Evolutionary conservation across 2,113 vertebrate species (phyloP), one percentile per base, ranked within the genome.

Genomic region (Psophia crepitans): DNA sequence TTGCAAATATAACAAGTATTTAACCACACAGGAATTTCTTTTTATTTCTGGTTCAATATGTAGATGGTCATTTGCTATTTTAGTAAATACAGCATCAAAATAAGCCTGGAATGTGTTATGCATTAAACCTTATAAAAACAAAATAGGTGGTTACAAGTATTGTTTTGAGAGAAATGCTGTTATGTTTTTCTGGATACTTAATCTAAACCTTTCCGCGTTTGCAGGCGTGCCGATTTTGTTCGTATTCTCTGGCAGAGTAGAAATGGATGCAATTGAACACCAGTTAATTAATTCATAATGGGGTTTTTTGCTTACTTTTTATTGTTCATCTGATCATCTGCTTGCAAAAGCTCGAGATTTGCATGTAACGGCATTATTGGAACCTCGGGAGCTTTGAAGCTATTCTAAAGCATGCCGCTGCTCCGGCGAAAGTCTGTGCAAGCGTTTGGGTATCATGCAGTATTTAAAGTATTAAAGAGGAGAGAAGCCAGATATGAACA

Each of bases 221-320:
- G 78, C 84, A 92, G 74, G 28, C 41, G 0, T 66, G 78, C 53
- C 43, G 71, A 78, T 87, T 89, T 60, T 23, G 37, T 91, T 71
- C 35, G 30, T 32, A 32, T 33, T 33, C 58, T 57, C 87, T 64
- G 48, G 64, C 90, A 80, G 61, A 61, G 84, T 28, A 43, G 53
- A 43, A 41, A 28, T n/a, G 39, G 71, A 49, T 76, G 71, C 81
- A 78, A 56, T 30, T 92, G 91, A 80, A 56, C 64, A 70, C 73
- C 81, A 73, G 81, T 57, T 95, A 94, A 96, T 95, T 95, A 95
- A 96, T 89, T 96, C 74, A 39, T 93, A 94, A 96, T 82, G 85
- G 93, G 86, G 73, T 85, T 85, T 68, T 91, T 73, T 53, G 33
- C 84, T 87, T 71, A 60, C 48, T 80, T 76, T 70, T 91, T 82